Evolutionary conservation across 2,797 vertebrate genomes (phyloP), one percentile per base, ranked within the genome.

Genomic region (Pseudopleuronectes americanus): DNA sequence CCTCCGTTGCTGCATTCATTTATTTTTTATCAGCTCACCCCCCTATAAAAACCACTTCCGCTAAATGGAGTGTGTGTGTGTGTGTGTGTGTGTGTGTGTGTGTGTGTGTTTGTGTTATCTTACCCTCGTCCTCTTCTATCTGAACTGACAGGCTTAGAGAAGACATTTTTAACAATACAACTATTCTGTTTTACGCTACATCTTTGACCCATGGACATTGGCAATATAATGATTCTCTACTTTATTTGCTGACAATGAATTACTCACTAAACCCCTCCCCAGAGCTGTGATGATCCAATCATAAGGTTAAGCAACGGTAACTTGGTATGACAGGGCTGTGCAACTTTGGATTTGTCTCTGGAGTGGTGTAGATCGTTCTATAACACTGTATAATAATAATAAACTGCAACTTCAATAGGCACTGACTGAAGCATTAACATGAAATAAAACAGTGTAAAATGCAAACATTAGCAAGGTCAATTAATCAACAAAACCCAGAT

Each of bases 21-120:
- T 70, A 82, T 88, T 73, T 84, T 79, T 87, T 41, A 81, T 76
- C 51, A 69, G 24, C 36, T 33, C n/a, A 56, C 63, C 38, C 31
- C 26, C 55, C 51, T 59, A 26, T 22, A 73, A 81, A 45, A 83
- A 69, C 23, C 67, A 75, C 63, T 71, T 77, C 74, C n/a, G 10
- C 65, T 67, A 76, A 79, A 83, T 58, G 48, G 63, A 60, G 19
- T 47, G 53, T 64, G 22, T 31, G 31, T 68, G 59, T 51, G 45
- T 62, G 45, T 54, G 41, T 64, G n/a, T 49, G 64, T 26, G 61
- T 64, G 26, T 52, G 23, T 22, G 48, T 69, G 51, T 53, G 45
- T 62, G 45, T 54, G 33, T 64, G n/a, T 49, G 64, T 26, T 47
- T 24, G 10, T 53, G 23, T 31, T 31, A 31, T 2, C 19, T 56